Percentiles rank a stretch among this genome's conserved stretches.
These are phyloP conservation scores for Lepidurus couesii DNA, from an alignment of 1,140 invertebrate species.

Conservation along the genomic window DNA sequence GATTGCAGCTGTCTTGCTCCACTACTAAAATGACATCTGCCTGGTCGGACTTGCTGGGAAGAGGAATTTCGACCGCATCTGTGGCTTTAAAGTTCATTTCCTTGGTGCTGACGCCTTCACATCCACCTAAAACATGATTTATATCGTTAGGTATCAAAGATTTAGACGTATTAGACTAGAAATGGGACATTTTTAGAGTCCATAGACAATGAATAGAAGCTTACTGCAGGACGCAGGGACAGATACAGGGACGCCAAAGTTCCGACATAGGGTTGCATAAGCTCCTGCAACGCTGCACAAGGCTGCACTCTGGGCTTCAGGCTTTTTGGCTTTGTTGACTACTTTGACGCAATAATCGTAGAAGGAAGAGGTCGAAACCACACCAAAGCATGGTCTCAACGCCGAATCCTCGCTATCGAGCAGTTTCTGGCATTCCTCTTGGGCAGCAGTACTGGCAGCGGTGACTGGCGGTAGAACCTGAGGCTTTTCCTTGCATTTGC, in stretches of 20 bases:
- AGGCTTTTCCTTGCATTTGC: conserved; percentile 32
- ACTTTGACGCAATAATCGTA: conserved; percentile 41
- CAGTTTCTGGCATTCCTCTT: conserved; percentile 51
- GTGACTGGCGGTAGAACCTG: conserved; percentile 26
- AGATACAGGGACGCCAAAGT: not conserved
- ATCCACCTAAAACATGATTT: not conserved
- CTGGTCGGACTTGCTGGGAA: conserved; percentile 60
- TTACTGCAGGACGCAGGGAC: conserved; percentile 5
- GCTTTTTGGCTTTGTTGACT: conserved; percentile 38
- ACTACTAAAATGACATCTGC: conserved; percentile 67
- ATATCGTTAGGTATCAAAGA: not conserved
- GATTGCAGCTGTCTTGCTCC: conserved; percentile 52
- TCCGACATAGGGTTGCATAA: not conserved
- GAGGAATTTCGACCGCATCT: conserved; percentile 55
- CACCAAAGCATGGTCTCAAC: conserved; percentile 41
- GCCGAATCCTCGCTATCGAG: conserved; percentile 49
- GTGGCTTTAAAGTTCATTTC: conserved; percentile 39
- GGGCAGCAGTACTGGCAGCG: conserved; percentile 31
- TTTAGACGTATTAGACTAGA: not conserved
- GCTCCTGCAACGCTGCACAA: not conserved
- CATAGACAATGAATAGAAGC: not conserved
- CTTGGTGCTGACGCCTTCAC: not conserved
- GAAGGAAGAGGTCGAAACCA: not conserved
- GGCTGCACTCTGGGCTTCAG: conserved; percentile 51
- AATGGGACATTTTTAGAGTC: not conserved